phyloP scores from a whole-genome alignment of 2,888 invertebrate genomes.

The Strigamia maritima region DNA sequence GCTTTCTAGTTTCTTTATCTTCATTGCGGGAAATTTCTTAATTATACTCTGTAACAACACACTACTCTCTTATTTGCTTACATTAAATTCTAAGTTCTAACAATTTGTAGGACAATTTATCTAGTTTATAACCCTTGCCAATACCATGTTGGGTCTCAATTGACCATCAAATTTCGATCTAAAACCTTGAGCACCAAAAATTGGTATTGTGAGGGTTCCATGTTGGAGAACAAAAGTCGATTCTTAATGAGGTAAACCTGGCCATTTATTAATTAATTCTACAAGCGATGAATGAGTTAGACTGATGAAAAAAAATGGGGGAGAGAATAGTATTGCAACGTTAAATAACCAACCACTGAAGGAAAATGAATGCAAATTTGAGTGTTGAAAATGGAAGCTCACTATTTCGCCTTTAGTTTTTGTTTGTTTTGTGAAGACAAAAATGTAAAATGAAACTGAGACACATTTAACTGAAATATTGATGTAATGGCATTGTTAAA shows the following conservation, averaged over 20 bases:
- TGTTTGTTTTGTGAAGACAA: not conserved
- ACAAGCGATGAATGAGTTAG: not conserved
- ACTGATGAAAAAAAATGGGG: not conserved
- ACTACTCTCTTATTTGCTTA: not conserved
- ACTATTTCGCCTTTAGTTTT: not conserved
- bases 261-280: not conserved
- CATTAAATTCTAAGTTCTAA: not conserved
- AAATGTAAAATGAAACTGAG: not conserved
- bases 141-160: no score
- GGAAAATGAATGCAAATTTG: not conserved
- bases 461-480: not conserved
- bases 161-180: no score
- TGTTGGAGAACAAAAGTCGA: no score
- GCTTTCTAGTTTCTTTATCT: not conserved
- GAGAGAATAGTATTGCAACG: not conserved
- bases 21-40: not conserved
- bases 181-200: no score
- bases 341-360: not conserved
- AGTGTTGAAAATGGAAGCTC: conserved; percentile 3
- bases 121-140: not conserved
- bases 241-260: no score
- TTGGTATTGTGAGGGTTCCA: no score
- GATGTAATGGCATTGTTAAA: not conserved
- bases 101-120: not conserved
- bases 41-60: not conserved